Conservation (phyloP, 1,140 invertebrate genomes). For the Lysiphlebus fabarum region DNA sequence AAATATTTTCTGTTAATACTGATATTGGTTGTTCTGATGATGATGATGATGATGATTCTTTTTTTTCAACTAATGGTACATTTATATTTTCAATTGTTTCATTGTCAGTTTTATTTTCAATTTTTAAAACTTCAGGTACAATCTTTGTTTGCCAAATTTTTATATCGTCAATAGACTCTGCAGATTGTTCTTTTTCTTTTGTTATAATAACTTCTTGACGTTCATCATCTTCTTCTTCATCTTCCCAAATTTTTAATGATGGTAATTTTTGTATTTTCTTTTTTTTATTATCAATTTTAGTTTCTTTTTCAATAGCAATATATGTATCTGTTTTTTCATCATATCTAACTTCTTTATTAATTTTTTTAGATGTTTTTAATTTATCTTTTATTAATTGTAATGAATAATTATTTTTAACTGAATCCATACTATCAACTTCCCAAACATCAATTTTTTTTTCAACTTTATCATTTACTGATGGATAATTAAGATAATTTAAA, state of each 20-base stretch:
- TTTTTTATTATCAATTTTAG: slow-evolving; percentile 38
- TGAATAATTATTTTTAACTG: slow-evolving; percentile 26
- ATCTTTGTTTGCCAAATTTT: slow-evolving; percentile 35
- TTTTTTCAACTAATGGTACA: too few relatives aligned
- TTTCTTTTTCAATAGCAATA: slow-evolving; percentile 45
- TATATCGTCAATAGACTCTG: slow-evolving; percentile 12
- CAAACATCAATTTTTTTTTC: slow-evolving; percentile 47
- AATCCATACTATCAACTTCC: slow-evolving; percentile 52
- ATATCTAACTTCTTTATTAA: slow-evolving; percentile 45
- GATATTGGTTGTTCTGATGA: too few relatives aligned
- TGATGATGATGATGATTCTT: too few relatives aligned
- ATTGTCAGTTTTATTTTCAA: slow-evolving; percentile 7
- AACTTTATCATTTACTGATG: slow-evolving; percentile 38
- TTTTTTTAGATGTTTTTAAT: slow-evolving; percentile 27
- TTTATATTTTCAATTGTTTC: slow-evolving; percentile 6
- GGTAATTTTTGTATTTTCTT: slow-evolving; percentile 35
- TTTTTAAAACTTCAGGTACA: slow-evolving; percentile 3
- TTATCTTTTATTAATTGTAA: slow-evolving; percentile 13
- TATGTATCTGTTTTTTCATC: slow-evolving; percentile 50
- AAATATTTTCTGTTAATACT: too few relatives aligned
- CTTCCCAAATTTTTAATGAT: slow-evolving; percentile 50
- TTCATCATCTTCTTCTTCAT: slow-evolving; percentile 50
- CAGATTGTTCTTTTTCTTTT: slow-evolving; percentile 27
- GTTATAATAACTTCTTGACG: slow-evolving; percentile 40
- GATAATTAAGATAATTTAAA: slow-evolving; percentile 33